Evolutionary conservation across 1,140 invertebrate species (phyloP).

Genomic region (Diplogasteroides magnus): DNA sequence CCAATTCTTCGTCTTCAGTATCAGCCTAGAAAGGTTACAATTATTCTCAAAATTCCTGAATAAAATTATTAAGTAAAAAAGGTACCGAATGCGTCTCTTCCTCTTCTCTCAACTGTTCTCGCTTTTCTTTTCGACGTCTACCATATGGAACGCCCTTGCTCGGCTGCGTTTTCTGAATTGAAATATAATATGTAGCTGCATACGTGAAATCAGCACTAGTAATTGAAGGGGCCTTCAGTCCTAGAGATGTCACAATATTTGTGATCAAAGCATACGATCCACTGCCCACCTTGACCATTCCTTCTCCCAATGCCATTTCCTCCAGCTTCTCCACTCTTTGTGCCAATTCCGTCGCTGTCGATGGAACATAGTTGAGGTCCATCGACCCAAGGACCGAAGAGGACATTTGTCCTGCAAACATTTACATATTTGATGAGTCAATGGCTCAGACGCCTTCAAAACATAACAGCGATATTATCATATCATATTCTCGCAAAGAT

Average conservation of each 20-base stretch:
- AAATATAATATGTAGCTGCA: neutral
- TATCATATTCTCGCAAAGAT: too few species aligned
- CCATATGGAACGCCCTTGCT: neutral
- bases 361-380: too few species aligned
- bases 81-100: neutral
- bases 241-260: neutral
- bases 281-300: neutral
- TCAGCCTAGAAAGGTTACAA: neutral
- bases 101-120: neutral
- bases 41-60: neutral
- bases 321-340: neutral
- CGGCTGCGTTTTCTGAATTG: neutral
- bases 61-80: neutral
- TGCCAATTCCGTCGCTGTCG: neutral
- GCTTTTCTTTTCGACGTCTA: neutral
- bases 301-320: neutral
- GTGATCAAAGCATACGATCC: neutral
- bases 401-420: too few species aligned
- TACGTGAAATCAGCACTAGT: neutral
- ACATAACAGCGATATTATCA: too few species aligned
- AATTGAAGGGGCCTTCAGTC: neutral
- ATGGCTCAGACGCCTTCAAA: too few species aligned
- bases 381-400: too few species aligned
- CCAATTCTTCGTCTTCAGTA: neutral
- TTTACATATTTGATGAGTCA: too few species aligned